Evolutionary conservation across 2,113 vertebrate species (phyloP), one percentile per base, ranked within the genome.

Genomic region (Mustelus asterias): DNA sequence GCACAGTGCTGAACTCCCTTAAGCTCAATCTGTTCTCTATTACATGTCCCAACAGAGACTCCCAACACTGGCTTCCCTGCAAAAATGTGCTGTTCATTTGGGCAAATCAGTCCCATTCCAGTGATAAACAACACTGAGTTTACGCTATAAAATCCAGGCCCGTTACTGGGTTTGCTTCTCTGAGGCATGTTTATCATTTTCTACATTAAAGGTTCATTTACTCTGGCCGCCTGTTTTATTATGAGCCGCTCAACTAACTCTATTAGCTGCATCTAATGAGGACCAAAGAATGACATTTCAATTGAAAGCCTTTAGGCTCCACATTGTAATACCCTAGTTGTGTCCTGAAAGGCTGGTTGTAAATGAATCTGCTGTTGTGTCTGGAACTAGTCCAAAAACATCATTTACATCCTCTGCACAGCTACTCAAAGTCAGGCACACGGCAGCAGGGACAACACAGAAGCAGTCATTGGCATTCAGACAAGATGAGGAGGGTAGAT

Each of bases 371-470:
- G 54, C 60, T 65, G 58, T 13, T 18, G 4, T 65, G 60, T 16
- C 90, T 93, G 90, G 90, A 93, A 63, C 60, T 93, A 44, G 0
- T 93, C 90, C 90, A 93, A 60, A 18, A 93, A 63, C 33, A 93
- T 65, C 6, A 37, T 63, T 63, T 58, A 63, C 54, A 92, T 60
- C 89, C 89, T 92, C 18, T 4, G 6, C 54, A 33, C 54, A 65
- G 90, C 90, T 65, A 44, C 90, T 58, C 29, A 18, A 16, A 93
- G 13, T 58, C 20, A 89, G 54, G 60, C 14, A n/a, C 29, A 20
- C 7, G 24, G 26, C 48, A 29, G 24, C 86, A 9, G 26, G 24
- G 86, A 58, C 41, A 93, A 44, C 90, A 93, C 90, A 65, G 33
- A 93, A n/a, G 48, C 86, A 58, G 10, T 20, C 13, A 65, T 0